Conservation (phyloP, 1,140 invertebrate genomes). For the Drosophila cardini region DNA sequence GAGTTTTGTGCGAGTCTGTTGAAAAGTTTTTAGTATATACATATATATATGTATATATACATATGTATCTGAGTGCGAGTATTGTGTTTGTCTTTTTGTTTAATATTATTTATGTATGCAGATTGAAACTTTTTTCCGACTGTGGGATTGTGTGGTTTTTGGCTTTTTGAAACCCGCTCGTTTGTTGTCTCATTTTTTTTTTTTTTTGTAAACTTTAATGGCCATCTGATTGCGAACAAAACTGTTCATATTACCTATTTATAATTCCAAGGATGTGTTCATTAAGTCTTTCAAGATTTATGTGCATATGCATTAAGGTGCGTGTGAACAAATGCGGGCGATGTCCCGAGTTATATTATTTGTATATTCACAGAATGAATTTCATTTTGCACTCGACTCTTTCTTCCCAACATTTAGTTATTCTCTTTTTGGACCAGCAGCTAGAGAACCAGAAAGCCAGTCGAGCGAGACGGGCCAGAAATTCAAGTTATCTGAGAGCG, state of each 20-base stretch:
- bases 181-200: conserved; percentile 65
- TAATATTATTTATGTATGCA: conserved; percentile 78
- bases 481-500: conserved; percentile 69
- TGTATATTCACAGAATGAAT: conserved; percentile 35
- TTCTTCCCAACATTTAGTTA: neutral
- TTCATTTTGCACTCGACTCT: conserved; percentile 63
- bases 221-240: conserved; percentile 58
- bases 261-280: conserved; percentile 73
- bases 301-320: conserved; percentile 36
- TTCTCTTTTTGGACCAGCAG: neutral
- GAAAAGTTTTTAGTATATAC: conserved; percentile 37
- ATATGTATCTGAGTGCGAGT: conserved; percentile 26
- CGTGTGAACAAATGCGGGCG: conserved; percentile 63
- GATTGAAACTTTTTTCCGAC: conserved; percentile 45
- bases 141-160: conserved; percentile 38
- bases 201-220: conserved; percentile 70
- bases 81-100: conserved; percentile 51
- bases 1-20: conserved; percentile 27
- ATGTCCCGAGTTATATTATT: conserved; percentile 25
- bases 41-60: no score
- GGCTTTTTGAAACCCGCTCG: conserved; percentile 25
- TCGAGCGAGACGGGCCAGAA: conserved; percentile 63
- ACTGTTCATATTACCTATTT: conserved; percentile 50
- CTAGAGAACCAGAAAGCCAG: conserved; percentile 59
- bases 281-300: conserved; percentile 65